Base-by-base conservation (phyloP, 2,797 vertebrate species). In the Sebastes jordani region DNA sequence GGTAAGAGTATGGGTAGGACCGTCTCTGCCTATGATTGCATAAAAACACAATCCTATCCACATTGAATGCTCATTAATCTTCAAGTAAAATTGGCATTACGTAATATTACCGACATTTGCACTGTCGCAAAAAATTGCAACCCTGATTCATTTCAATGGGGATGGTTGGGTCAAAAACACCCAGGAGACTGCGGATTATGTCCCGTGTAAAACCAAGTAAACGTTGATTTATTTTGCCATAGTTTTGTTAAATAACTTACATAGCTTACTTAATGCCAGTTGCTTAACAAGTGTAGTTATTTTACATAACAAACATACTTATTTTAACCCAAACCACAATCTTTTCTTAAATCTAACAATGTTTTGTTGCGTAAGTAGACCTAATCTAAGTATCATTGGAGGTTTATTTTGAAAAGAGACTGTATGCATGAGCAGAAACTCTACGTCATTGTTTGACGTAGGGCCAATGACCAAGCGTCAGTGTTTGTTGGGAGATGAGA, bases 21-120 rank as follows among this genome's bases (percentile, higher is more conserved):
- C 23, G 29, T 71, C 11, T 54, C 54, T 76, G 25, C 7, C 25
- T 52, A 74, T 38, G 60, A 42, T 56, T 73, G 69, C n/a, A 34
- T 27, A n/a, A 77, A 66, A 38, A 77, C 54, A 58, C 27, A 49
- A 77, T 52, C 67, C 20, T 32, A 13, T 74, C n/a, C 36, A 70
- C 49, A 60, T 6, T 46, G 34, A 52, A 62, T 66, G 20, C 68
- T 69, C 54, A 59, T 75, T 65, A 64, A 65, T n/a, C 46, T 30
- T 18, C 4, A 62, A 18, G 18, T 32, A 25, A 38, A 68, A 62
- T 68, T 25, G 54, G 32, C 49, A 74, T 36, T 11, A 14, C 4
- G 2, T 22, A 13, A 62, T 8, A 38, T 36, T 68, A 36, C 38
- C 2, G 0, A 34, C 20, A 61, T 69, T 54, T 68, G 27, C 11